phyloP scores from a whole-genome alignment of 1,140 invertebrate species.

The Periplaneta americana region DNA sequence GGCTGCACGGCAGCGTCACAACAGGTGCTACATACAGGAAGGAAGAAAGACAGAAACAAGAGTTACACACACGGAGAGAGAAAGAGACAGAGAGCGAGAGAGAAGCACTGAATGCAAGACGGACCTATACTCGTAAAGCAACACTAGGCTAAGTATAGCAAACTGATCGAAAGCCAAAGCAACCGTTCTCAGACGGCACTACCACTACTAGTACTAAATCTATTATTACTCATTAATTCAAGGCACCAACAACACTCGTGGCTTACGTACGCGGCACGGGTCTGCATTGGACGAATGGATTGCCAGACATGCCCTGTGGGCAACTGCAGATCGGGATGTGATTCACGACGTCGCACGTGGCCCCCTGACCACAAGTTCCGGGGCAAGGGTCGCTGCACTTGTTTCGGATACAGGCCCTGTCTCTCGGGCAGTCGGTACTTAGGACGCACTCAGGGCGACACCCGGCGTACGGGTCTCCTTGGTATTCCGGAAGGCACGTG shows the following conservation, averaged over 20 bases:
- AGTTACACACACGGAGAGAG: no score
- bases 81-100: no score
- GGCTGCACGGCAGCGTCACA: conserved; percentile 44
- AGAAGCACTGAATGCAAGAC: background rate
- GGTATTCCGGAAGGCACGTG: conserved; percentile 45
- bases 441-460: conserved; percentile 54
- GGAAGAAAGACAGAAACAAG: background rate
- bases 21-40: conserved; percentile 21
- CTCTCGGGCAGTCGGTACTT: conserved; percentile 48
- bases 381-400: conserved; percentile 57
- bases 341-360: conserved; percentile 53
- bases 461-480: conserved; percentile 47
- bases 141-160: conserved; percentile 44
- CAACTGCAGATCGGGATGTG: conserved; percentile 62
- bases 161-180: no score
- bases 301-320: conserved; percentile 47
- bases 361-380: conserved; percentile 56
- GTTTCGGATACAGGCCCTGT: conserved; percentile 50
- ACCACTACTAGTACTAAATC: conserved; percentile 52
- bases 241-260: background rate
- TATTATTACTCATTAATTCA: conserved; percentile 44
- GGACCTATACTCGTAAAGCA: no score
- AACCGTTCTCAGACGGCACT: no score
- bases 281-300: conserved; percentile 29
- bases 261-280: conserved; percentile 14